Percentiles rank a stretch among this genome's conserved stretches.
These are phyloP conservation scores for Syngnathus acus DNA, from an alignment of 2,797 vertebrate species.

Conservation along the genomic window DNA sequence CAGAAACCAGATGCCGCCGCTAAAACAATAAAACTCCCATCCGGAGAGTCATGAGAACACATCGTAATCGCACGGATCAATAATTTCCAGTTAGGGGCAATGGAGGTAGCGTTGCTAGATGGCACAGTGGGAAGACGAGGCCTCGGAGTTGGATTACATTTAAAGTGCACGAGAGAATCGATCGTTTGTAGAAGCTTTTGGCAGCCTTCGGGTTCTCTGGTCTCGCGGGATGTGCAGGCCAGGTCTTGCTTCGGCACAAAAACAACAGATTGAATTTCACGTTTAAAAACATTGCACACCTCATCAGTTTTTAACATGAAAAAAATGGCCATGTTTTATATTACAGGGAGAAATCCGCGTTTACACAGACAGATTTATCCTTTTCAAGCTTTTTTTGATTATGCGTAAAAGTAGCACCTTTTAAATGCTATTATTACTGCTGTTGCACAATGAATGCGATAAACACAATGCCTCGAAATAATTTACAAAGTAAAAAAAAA, in stretches of 20 bases:
- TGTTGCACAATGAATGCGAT: too few relatives aligned
- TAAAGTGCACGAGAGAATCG: constrained; percentile 62
- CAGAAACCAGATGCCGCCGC: constrained; percentile 59
- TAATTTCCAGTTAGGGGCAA: constrained; percentile 56
- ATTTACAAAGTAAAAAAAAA: too few relatives aligned
- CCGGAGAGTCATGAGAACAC: constrained; percentile 57
- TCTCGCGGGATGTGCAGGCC: constrained; percentile 1
- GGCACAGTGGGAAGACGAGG: constrained; percentile 37
- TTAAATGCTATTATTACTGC: not conserved
- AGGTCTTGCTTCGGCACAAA: constrained; percentile 15
- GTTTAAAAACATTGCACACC: constrained; percentile 26
- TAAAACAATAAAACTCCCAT: constrained; percentile 62
- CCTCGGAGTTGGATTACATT: constrained; percentile 59
- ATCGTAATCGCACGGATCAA: constrained; percentile 64
- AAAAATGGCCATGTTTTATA: not conserved
- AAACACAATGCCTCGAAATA: too few relatives aligned
- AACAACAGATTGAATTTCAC: constrained; percentile 50
- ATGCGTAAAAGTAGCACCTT: not conserved
- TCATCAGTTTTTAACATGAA: constrained; percentile 21
- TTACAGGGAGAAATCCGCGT: not conserved
- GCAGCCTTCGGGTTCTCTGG: constrained; percentile 14
- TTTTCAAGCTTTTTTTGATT: not conserved
- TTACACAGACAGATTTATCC: not conserved
- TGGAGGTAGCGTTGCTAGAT: constrained; percentile 43
- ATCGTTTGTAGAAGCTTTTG: constrained; percentile 50